Evolutionary conservation across 1,140 invertebrate genomes (phyloP).

Genomic region (Drosophila orena): DNA sequence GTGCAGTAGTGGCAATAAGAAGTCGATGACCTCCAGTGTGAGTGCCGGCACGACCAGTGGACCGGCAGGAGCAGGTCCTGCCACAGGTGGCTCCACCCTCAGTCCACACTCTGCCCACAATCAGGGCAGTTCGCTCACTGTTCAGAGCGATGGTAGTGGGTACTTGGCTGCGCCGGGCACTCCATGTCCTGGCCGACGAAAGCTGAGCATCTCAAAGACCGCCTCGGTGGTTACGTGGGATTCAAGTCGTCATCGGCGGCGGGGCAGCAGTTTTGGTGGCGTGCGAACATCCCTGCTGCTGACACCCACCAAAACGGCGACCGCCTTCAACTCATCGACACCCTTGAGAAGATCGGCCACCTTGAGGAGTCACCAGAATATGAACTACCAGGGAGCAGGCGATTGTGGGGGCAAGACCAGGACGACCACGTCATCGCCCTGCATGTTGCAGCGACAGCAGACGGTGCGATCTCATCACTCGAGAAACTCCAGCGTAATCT

Average conservation of each 20-base stretch:
- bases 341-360: conserved; percentile 86
- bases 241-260: conserved; percentile 85
- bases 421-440: conserved; percentile 85
- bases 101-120: conserved; percentile 57
- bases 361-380: conserved; percentile 86
- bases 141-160: conserved; percentile 57
- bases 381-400: conserved; percentile 58
- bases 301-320: conserved; percentile 81
- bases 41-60: conserved; percentile 42
- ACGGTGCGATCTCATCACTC: conserved; percentile 88
- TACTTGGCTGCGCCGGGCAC: conserved; percentile 65
- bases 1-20: conserved; percentile 47
- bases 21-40: conserved; percentile 53
- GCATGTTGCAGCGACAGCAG: conserved; percentile 84
- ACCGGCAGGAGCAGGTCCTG: neutral
- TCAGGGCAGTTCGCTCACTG: conserved; percentile 52
- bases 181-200: conserved; percentile 63
- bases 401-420: conserved; percentile 58
- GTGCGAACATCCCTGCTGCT: conserved; percentile 85
- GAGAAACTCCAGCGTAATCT: conserved; percentile 92
- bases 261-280: conserved; percentile 87
- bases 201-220: conserved; percentile 81
- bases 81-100: conserved; percentile 21
- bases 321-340: conserved; percentile 82
- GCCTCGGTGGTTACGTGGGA: conserved; percentile 88